Evolutionary conservation across 92 coral and sea anemone species (phyloP).

Genomic region (Montipora capitata): DNA sequence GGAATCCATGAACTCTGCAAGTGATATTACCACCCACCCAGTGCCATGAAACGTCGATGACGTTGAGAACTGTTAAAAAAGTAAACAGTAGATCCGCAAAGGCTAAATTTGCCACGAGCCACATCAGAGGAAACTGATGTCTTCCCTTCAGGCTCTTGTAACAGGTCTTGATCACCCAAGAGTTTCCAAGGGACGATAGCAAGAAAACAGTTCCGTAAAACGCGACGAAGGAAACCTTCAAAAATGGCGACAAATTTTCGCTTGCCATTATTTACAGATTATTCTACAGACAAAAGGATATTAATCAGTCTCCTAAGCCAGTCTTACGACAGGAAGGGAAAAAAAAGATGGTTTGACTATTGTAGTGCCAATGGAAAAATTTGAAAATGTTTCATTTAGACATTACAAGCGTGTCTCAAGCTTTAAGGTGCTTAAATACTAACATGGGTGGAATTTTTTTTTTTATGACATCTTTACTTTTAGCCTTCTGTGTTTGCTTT

Average conservation of each 20-base stretch:
- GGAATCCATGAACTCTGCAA: slow-evolving; percentile 61
- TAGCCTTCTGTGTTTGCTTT: neutral
- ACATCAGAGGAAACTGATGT: slow-evolving; percentile 16
- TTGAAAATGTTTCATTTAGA: no score
- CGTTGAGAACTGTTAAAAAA: slow-evolving; percentile 28
- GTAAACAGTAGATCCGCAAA: slow-evolving; percentile 64
- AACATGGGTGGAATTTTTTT: neutral
- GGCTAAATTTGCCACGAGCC: slow-evolving; percentile 54
- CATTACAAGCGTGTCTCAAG: no score
- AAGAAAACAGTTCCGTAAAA: slow-evolving; percentile 38
- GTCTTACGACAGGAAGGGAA: no score
- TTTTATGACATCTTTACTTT: no score
- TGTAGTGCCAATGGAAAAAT: no score
- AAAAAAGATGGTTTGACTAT: no score
- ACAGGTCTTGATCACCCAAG: slow-evolving; percentile 39
- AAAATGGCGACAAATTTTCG: neutral
- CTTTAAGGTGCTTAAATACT: no score
- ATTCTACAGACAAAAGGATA: neutral
- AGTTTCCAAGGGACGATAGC: slow-evolving; percentile 39
- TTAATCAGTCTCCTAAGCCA: no score
- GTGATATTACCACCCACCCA: slow-evolving; percentile 59
- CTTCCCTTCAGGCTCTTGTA: slow-evolving; percentile 17
- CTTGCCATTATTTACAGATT: slow-evolving; percentile 5
- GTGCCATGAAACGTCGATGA: slow-evolving; percentile 16
- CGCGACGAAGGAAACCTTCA: neutral